Conservation (phyloP, 2,888 invertebrate species). For the Belgica antarctica region DNA sequence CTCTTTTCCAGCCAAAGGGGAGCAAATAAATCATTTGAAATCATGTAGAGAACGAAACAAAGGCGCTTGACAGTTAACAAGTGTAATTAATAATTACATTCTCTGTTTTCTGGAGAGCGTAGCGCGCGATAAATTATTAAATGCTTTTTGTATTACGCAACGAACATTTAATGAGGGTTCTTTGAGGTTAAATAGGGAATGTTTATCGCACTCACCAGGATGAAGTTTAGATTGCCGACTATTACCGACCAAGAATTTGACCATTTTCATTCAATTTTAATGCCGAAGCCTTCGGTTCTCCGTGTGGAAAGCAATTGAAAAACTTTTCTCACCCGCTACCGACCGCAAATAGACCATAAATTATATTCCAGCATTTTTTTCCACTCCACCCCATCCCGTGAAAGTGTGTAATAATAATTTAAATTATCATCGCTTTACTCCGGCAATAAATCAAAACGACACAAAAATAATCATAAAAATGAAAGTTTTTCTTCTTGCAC, state of each 20-base stretch:
- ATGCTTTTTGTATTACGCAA: conserved; percentile 26
- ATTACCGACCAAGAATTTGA: conserved; percentile 36
- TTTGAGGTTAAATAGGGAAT: conserved; percentile 35
- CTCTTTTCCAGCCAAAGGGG: neutral
- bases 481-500: conserved; percentile 18
- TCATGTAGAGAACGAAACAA: conserved; percentile 13
- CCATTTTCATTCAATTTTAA: conserved; percentile 22
- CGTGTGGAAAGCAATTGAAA: conserved; percentile 19
- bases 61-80: conserved; percentile 42
- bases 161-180: conserved; percentile 34
- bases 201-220: neutral
- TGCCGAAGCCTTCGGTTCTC: neutral
- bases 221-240: conserved; percentile 17
- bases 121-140: conserved; percentile 41
- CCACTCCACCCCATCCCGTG: neutral
- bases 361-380: neutral
- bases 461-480: conserved; percentile 28
- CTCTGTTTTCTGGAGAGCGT: neutral
- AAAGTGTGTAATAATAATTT: conserved; percentile 35
- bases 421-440: conserved; percentile 36
- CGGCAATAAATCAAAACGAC: conserved; percentile 35
- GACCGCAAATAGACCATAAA: conserved; percentile 23
- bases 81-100: conserved; percentile 40
- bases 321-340: neutral
- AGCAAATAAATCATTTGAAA: neutral